phyloP scores from a whole-genome alignment of 2,888 invertebrate genomes.

The Arrhopalites spinosus region DNA sequence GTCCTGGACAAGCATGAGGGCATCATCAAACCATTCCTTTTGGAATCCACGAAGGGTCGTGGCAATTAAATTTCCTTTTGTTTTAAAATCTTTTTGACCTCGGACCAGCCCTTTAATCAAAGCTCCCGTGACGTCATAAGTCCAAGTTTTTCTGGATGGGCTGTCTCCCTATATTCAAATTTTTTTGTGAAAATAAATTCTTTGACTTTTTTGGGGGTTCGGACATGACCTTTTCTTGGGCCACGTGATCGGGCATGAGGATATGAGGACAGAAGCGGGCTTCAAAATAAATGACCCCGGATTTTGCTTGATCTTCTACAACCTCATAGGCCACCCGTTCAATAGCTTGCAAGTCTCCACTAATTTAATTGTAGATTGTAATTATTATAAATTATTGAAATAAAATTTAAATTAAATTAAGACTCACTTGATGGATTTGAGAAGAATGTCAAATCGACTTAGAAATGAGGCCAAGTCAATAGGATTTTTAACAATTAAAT shows the following conservation, averaged over 20 bases:
- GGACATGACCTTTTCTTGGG: slow-evolving; percentile 39
- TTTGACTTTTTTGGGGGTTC: no score
- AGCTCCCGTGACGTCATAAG: slow-evolving; percentile 49
- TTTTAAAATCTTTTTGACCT: slow-evolving; percentile 48
- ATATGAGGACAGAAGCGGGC: slow-evolving; percentile 63
- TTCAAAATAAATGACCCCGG: slow-evolving; percentile 64
- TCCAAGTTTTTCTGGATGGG: slow-evolving; percentile 43
- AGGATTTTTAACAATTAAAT: slow-evolving; percentile 59
- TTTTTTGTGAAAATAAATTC: background rate
- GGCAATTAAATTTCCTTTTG: slow-evolving; percentile 48
- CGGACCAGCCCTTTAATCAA: slow-evolving; percentile 48
- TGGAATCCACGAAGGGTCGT: slow-evolving; percentile 50
- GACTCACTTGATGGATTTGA: slow-evolving; percentile 59
- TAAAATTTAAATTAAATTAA: background rate
- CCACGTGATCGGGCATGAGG: slow-evolving; percentile 57
- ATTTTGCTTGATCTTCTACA: slow-evolving; percentile 63
- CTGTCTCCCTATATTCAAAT: slow-evolving; percentile 34
- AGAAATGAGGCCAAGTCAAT: slow-evolving; percentile 60
- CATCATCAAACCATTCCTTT: slow-evolving; percentile 48
- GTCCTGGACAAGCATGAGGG: slow-evolving; percentile 45
- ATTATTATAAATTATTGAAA: background rate
- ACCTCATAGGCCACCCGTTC: slow-evolving; percentile 65
- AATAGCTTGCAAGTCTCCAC: slow-evolving; percentile 62
- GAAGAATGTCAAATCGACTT: slow-evolving; percentile 59
- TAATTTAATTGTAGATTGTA: slow-evolving; percentile 45